Evolutionary conservation across 2,888 invertebrate species (phyloP), one percentile per base, ranked within the genome.

Genomic region (Ophion costatus): DNA sequence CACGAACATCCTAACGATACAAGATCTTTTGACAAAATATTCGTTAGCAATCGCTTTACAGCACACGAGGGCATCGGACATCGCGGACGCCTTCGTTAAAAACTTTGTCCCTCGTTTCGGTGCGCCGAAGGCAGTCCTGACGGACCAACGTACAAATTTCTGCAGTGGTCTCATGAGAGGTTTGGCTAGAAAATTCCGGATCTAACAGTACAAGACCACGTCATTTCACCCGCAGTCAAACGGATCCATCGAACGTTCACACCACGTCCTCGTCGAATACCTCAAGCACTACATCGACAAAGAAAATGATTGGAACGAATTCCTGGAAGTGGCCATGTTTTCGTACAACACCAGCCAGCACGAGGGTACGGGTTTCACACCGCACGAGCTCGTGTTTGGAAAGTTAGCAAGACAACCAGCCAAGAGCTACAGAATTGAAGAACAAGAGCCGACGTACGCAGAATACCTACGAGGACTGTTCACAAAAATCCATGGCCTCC

Each of bases 331-430:
- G 20, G 86, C 82, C 0, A 76, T 75, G 59, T 82, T 86, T 59
- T 82, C 82, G 0, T 87, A 85, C n/a, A 87, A 87, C 42, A 82
- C 84, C 0, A 87, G 86, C 45, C 59, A 45, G 20, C 84, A 86
- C 59, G 80, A 85, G 11, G 81, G 82, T 1, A 87, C 86, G 2
- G 81, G 85, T 1, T 84, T 73, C 24, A 82, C 86, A 1, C 84
- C 87, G 0, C 75, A 82, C 24, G 83, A 89, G n/a, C 45, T 88
- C 29, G 85, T 88, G 42, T 86, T 80, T 29, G 85, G 82, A 10
- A 75, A 76, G 56, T n/a, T 61, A 0, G 82, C 82, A 1, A 66
- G 85, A n/a, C 69, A 75, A 61, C 80, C 80, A 11, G 22, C 75
- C 3, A 51, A 6, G 0, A n/a, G 66, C 20, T 45, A 45, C n/a